Base-by-base conservation (phyloP, 2,797 vertebrate species). In the Aeoliscus strigatus region DNA sequence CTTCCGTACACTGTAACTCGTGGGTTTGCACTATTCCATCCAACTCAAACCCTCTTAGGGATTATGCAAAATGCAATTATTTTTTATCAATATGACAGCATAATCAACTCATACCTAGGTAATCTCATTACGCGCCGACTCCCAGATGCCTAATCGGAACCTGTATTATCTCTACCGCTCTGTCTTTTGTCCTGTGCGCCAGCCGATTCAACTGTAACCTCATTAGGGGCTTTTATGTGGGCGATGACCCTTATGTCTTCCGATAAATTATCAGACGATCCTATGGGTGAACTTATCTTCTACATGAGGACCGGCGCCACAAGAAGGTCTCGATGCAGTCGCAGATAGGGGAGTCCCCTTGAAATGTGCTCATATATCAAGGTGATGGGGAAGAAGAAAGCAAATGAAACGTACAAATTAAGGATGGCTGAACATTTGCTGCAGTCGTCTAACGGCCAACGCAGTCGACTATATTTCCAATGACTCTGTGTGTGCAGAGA, bases 61-160 rank as follows among this genome's bases (percentile, higher is more conserved):
- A 78, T 77, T 70, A 78, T 49, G 16, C 53, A 73, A 70, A 73
- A 84, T 41, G 41, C 58, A 76, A 81, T 82, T 80, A 65, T 68
- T 66, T 65, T 74, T 54, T 62, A 75, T 73, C 67, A 77, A 70
- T 78, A 73, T 54, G 47, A 72, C 74, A 51, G 66, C 40, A 40
- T 80, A 82, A 80, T 79, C 71, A 76, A 84, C 60, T 80, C 68
- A 73, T 70, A 73, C 55, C 55, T 40, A 5, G 27, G 32, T 55
- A 74, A 80, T 77, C 65, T 72, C 70, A 80, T 79, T 68, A 81
- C 5, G 44, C 17, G 35, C 18, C 12, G 67, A 73, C 48, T 45
- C 52, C 70, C 71, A 81, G 76, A 73, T 66, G 70, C 46, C 61
- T 82, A 77, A 82, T 80, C 65, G 9, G 73, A 70, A 72, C 61